Evolutionary conservation across 2,113 vertebrate species (phyloP).

Genomic region (Hemichromis elongatus): DNA sequence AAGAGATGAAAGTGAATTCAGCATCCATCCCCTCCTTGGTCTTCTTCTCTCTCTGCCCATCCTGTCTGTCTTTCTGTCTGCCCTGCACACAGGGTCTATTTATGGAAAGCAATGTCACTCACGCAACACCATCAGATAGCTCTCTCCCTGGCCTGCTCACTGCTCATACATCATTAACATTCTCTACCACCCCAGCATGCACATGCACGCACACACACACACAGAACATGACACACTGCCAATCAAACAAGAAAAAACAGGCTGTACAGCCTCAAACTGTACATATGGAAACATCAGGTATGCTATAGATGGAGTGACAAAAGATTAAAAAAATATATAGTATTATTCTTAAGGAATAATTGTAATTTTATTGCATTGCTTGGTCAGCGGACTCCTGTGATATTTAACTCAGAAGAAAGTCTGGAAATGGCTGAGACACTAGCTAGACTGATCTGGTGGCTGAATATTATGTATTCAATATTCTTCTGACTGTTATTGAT

Average conservation of each 20-base stretch:
- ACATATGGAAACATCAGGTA: neutral
- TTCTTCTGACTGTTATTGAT: neutral
- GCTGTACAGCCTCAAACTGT: neutral
- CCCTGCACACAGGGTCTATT: slow-evolving; percentile 64
- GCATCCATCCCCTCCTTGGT: neutral
- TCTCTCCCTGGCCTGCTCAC: slow-evolving; percentile 62
- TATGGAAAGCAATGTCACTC: slow-evolving; percentile 77
- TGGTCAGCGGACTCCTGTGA: neutral
- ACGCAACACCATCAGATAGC: slow-evolving; percentile 71
- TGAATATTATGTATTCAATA: neutral
- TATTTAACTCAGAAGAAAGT: neutral
- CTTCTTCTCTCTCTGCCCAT: neutral
- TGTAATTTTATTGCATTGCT: neutral
- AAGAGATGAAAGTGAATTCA: neutral
- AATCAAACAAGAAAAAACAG: slow-evolving; percentile 32
- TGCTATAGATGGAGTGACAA: neutral
- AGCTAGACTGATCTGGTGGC: neutral
- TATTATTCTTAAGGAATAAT: neutral
- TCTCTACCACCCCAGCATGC: slow-evolving; percentile 37
- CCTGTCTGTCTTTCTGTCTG: slow-evolving; percentile 29
- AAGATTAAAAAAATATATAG: neutral
- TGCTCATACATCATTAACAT: slow-evolving; percentile 74
- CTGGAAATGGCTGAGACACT: neutral
- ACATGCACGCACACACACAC: neutral
- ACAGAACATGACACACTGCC: slow-evolving; percentile 11